Conservation (phyloP, 2,113 vertebrate species). For the Vidua chalybeata region DNA sequence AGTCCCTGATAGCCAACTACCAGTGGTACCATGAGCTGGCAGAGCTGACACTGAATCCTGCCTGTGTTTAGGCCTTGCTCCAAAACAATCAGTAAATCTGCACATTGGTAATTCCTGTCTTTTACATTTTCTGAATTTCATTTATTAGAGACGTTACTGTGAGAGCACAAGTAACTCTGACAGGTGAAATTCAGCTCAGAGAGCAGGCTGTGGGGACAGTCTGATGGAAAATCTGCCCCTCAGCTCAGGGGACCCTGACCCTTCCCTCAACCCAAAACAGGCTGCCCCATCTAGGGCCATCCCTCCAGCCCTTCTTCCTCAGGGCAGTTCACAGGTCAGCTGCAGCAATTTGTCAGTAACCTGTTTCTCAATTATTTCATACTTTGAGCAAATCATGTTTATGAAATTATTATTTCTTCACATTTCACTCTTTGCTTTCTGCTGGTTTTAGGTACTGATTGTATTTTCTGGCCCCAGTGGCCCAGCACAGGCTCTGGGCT, state of each 20-base stretch:
- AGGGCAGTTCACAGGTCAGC: background rate
- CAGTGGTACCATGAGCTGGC: background rate
- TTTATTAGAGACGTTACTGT: background rate
- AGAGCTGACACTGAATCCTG: background rate
- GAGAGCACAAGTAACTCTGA: background rate
- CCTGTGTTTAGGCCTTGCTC: background rate
- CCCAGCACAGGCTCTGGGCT: background rate
- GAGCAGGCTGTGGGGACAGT: background rate
- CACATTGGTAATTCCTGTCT: background rate
- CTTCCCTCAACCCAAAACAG: background rate
- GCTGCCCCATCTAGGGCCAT: background rate
- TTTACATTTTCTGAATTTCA: background rate
- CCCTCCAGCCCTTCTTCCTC: background rate
- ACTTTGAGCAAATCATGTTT: background rate
- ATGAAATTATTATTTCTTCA: background rate
- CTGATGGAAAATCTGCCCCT: background rate
- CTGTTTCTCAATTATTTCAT: background rate
- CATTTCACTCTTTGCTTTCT: background rate
- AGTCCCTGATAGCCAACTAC: background rate
- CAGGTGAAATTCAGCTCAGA: background rate
- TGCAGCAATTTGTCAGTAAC: background rate
- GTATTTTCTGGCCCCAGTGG: background rate
- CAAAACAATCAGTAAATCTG: background rate
- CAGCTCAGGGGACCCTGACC: background rate
- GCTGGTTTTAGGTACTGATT: fast-evolving